Base-by-base conservation (phyloP, 2,113 vertebrate species). In the Agapornis roseicollis region DNA sequence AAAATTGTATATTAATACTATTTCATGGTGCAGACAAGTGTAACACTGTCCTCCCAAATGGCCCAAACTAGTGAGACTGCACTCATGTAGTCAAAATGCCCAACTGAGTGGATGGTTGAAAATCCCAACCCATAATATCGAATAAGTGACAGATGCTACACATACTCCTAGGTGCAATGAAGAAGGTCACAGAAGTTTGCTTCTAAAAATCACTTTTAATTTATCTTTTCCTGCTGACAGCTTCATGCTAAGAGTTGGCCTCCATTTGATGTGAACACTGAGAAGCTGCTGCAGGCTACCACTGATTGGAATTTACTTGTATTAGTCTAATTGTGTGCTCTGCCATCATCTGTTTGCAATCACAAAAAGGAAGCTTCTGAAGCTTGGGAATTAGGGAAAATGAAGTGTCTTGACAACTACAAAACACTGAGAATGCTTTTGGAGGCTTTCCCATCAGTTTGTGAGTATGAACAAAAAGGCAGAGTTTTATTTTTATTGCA, bases 331-430 rank as follows among this genome's bases (percentile, higher is more conserved):
- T 96, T 96, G 88, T 86, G 37, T 47, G 42, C 80, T 95, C 92
- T 89, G 33, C 90, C 85, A 72, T 97, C 96, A 97, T 97, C 94
- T 96, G 96, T 93, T 96, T 96, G 94, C 93, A 96, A 96, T 97
- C 96, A 96, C 65, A 69, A 83, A 94, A 88, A 96, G 94, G 93
- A 95, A 96, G 90, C 94, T 95, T 95, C 95, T 92, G 88, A 93
- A 95, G 85, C 96, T 90, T 95, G 90, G 94, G 94, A 97, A 96
- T 80, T 88, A 90, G 85, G 68, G 93, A 89, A 96, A 92, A 97
- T 90, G 77, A 95, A 95, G 83, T 90, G 94, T 93, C 93, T 93
- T 92, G 93, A 97, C 90, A 90, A 81, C 92, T 92, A 76, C 93
- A 94, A 87, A 97, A 90, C 90, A 96, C 37, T 10, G 10, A 81